These are phyloP conservation scores for Grammomys dolichurus DNA, from an alignment of 2,113 vertebrate genomes.

Conservation along the genomic window DNA sequence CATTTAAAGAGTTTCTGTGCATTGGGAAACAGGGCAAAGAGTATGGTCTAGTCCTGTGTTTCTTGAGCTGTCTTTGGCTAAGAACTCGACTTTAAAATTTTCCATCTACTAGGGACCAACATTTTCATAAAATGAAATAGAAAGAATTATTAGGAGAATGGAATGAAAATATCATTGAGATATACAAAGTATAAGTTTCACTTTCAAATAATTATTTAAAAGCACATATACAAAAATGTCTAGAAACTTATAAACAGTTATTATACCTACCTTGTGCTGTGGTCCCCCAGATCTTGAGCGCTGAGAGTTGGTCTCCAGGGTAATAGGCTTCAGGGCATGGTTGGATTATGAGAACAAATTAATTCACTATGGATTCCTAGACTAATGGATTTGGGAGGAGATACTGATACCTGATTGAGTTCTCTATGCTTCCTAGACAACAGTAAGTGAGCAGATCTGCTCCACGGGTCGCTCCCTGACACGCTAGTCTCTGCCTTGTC, in stretches of 20 bases:
- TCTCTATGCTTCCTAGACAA: background rate
- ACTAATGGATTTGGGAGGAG: background rate
- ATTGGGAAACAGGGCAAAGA: background rate
- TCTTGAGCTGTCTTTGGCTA: background rate
- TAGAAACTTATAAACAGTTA: conserved; percentile 1
- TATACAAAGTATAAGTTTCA: background rate
- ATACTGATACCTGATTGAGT: background rate
- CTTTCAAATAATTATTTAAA: conserved; percentile 3
- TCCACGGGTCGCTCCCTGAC: background rate
- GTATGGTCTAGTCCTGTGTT: background rate
- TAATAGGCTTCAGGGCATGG: too few species aligned
- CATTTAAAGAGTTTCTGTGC: background rate
- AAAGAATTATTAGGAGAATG: background rate
- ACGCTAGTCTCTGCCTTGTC: background rate
- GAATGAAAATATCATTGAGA: background rate
- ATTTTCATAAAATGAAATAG: conserved; percentile 43
- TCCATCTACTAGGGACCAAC: background rate
- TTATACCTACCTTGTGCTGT: background rate
- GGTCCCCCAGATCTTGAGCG: background rate
- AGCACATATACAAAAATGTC: background rate
- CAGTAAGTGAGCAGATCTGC: background rate
- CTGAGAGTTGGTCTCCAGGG: background rate
- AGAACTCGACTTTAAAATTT: background rate
- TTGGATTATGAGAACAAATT: background rate
- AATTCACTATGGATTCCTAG: background rate